Percentiles rank a stretch among this genome's conserved stretches.
These are phyloP conservation scores for Gymnorhina tibicen DNA, from an alignment of 2,113 vertebrate genomes.

Conservation along the genomic window DNA sequence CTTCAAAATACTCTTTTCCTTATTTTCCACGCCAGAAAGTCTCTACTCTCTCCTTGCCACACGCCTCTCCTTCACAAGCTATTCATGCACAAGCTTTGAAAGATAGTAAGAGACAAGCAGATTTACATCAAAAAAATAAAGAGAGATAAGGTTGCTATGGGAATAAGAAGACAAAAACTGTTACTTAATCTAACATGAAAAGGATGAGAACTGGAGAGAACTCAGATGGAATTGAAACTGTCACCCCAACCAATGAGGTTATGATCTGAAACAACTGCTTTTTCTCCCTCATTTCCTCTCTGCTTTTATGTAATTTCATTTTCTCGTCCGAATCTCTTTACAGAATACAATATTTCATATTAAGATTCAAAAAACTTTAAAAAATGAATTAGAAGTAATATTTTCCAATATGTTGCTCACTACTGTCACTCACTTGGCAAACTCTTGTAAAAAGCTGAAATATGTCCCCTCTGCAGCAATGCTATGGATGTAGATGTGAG, in stretches of 20 bases:
- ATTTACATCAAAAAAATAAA: slow-evolving; percentile 30
- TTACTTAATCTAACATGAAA: slow-evolving; percentile 23
- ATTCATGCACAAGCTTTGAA: neutral
- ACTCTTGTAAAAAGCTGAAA: neutral
- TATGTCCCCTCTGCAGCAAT: neutral
- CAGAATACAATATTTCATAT: neutral
- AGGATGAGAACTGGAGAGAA: neutral
- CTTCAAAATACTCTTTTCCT: neutral
- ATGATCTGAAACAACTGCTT: neutral
- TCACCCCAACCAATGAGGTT: neutral
- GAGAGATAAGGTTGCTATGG: slow-evolving; percentile 19
- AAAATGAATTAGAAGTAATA: neutral
- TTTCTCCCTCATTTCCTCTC: neutral
- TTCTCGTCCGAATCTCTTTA: neutral
- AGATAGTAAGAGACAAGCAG: neutral
- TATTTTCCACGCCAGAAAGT: neutral
- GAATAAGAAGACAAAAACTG: slow-evolving; percentile 13
- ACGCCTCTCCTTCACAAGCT: neutral
- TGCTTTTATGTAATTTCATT: neutral
- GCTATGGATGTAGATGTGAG: neutral
- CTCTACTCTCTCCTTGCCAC: neutral
- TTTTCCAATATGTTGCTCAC: neutral
- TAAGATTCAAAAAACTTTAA: neutral
- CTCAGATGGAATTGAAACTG: neutral
- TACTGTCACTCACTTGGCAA: neutral